Conservation (phyloP, 2,888 invertebrate genomes). For the Trissolcus brochymenae region DNA sequence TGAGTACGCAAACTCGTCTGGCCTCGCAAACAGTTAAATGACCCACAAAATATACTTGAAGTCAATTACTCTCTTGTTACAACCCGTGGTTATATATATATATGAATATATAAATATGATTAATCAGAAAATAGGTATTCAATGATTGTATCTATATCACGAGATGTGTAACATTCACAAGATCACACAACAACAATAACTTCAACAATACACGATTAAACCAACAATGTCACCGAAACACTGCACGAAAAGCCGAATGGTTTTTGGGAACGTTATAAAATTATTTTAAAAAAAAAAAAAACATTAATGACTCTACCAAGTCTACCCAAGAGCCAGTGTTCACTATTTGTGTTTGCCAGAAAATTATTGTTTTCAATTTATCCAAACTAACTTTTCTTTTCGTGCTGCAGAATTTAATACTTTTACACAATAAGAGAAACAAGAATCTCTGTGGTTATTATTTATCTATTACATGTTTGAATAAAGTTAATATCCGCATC, state of each 20-base stretch:
- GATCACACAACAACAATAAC: conserved; percentile 2
- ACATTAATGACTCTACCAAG: too few relatives aligned
- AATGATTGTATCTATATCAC: conserved; percentile 49
- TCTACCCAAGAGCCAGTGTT: neutral
- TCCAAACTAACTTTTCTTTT: too few relatives aligned
- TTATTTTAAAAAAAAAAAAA: too few relatives aligned
- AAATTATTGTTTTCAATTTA: too few relatives aligned
- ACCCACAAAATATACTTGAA: conserved; percentile 72
- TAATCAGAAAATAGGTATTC: conserved; percentile 42
- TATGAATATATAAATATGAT: conserved; percentile 33
- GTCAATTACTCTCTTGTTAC: conserved; percentile 74
- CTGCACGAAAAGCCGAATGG: conserved; percentile 24
- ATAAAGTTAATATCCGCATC: too few relatives aligned
- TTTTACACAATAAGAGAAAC: too few relatives aligned
- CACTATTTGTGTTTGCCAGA: neutral
- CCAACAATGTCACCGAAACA: conserved; percentile 19
- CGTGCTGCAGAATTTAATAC: too few relatives aligned
- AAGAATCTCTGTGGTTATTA: too few relatives aligned
- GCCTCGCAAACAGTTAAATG: conserved; percentile 57
- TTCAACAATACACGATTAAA: conserved; percentile 11
- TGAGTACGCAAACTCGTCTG: conserved; percentile 53
- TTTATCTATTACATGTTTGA: too few relatives aligned
- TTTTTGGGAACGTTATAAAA: conserved; percentile 13
- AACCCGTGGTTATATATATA: conserved; percentile 65
- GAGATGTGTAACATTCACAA: conserved; percentile 32